phyloP scores from a whole-genome alignment of 92 coral and sea anemone species.

The Palythoa heliodiscus region DNA sequence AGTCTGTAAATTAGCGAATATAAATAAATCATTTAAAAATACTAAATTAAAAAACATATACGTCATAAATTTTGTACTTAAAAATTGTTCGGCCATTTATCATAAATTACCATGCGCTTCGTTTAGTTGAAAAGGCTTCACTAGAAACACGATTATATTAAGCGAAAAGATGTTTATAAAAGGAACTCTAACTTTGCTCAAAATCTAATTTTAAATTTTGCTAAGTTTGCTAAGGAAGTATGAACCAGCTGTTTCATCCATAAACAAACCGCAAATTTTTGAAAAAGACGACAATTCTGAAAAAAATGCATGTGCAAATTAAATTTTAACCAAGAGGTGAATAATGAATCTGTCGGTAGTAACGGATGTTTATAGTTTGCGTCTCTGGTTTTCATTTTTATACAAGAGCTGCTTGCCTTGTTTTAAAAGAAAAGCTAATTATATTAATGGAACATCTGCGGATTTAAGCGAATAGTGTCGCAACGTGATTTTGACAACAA shows the following conservation, averaged over 20 bases:
- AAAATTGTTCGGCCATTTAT: no score
- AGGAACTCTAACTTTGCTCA: background rate
- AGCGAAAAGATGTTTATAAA: background rate
- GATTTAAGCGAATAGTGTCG: background rate
- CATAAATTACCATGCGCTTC: no score
- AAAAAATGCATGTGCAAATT: background rate
- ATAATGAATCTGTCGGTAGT: background rate
- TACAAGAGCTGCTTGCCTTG: background rate
- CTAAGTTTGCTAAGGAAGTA: background rate
- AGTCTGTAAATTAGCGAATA: no score
- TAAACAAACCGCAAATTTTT: background rate
- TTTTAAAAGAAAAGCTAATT: constrained; percentile 11
- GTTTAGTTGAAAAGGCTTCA: no score
- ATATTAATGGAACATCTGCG: constrained; percentile 35
- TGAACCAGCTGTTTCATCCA: background rate
- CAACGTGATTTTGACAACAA: background rate
- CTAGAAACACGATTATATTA: no score
- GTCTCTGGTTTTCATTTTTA: background rate
- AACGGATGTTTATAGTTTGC: constrained; percentile 37
- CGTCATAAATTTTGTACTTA: no score
- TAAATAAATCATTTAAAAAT: no score
- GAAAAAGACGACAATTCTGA: background rate
- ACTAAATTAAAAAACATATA: no score
- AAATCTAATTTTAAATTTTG: background rate
- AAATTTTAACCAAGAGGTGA: background rate